A percentile compares a stretch with the other conserved stretches of the same genome.
Conservation (phyloP, 2,113 vertebrate genomes). For the Coryphaenoides rupestris region DNA sequence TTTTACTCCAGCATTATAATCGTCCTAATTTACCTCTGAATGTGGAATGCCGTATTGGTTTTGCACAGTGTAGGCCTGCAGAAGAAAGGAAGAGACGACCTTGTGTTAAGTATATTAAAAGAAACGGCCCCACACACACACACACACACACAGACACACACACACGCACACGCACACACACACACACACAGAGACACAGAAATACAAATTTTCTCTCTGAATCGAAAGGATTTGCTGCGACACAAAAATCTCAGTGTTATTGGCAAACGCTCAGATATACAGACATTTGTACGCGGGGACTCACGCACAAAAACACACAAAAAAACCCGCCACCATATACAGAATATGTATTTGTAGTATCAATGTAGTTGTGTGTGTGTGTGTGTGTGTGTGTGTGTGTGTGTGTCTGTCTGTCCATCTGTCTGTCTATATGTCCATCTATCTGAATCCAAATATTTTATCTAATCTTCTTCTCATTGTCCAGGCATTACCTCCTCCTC, state of each 20-base stretch:
- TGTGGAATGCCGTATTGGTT: slow-evolving; percentile 92
- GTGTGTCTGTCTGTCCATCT: slow-evolving; percentile 4
- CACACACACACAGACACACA: too few species aligned
- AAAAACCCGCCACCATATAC: neutral
- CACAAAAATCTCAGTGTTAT: too few species aligned
- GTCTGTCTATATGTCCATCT: slow-evolving; percentile 4
- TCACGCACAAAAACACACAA: too few species aligned
- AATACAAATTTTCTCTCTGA: too few species aligned
- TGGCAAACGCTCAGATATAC: too few species aligned
- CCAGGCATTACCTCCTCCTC: neutral
- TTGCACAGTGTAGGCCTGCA: slow-evolving; percentile 90
- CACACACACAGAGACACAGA: too few species aligned
- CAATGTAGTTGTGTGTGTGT: slow-evolving; percentile 24
- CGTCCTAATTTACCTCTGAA: slow-evolving; percentile 92
- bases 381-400: slow-evolving; percentile 3
- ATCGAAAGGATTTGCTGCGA: too few species aligned
- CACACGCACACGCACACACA: too few species aligned
- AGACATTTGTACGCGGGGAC: too few species aligned
- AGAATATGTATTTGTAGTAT: slow-evolving; percentile 30
- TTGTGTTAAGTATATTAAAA: too few species aligned
- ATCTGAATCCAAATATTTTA: neutral
- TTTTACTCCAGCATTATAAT: too few species aligned
- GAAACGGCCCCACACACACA: too few species aligned
- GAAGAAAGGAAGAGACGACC: slow-evolving; percentile 26
- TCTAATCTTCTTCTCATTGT: neutral